Base-by-base conservation (phyloP, 1,140 invertebrate genomes). In the Vanessa atalanta region DNA sequence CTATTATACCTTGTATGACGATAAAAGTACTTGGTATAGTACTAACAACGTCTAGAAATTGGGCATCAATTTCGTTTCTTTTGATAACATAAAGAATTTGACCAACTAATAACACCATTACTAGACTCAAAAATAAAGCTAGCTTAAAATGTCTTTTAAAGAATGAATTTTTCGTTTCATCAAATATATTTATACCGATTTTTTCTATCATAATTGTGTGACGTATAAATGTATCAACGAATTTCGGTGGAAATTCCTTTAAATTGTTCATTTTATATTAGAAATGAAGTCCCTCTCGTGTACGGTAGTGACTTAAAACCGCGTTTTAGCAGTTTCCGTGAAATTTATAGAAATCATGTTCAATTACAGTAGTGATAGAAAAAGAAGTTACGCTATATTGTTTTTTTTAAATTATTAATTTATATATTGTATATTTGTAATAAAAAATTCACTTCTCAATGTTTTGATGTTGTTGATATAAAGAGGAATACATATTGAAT, bases 121-220 rank as follows among this genome's bases (percentile, higher is more conserved):
- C n/a, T 14, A 66, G 16, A 15, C 43, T 50, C 50, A 57, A 57
- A 26, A 70, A 65, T 26, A 80, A 48, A 4, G 68, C 51, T 3
- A 78, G 20, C 26, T 53, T 66, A 0, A 47, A 48, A 55, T 71
- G 55, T 50, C 67, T 72, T 37, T 50, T 51, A 4, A 75, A 11
- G 15, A 75, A 50, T 13, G n/a, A 55, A 7, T 37, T n/a, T 7
- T 79, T 70, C 8, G 51, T 23, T n/a, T 79, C 68, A 31, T 72
- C 51, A 47, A 83, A 81, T 65, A 83, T 80, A 68, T 78, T 57
- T 6, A 83, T 76, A 14, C 82, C 81, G 16, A 78, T 55, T 37
- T 77, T 72, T 16, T 73, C 70, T 23, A 81, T 31, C 37, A 76
- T 65, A 14, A 77, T 79, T 16, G 78, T 51, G 53, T 78, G 74